Base-by-base conservation (phyloP, 2,797 vertebrate genomes). In the Buphagus erythrorhynchus region DNA sequence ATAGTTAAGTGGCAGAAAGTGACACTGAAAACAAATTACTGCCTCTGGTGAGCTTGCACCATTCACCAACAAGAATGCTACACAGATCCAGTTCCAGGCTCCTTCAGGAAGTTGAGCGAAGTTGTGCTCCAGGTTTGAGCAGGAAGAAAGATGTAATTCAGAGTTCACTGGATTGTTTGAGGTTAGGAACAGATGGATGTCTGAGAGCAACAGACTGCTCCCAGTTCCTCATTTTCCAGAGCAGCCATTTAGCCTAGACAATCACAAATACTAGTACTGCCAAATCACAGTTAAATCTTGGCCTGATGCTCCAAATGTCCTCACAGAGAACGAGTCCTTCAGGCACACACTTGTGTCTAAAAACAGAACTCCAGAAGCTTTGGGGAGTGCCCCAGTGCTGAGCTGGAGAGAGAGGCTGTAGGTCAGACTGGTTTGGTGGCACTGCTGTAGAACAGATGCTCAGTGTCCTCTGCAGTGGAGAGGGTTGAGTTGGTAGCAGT, bases 371-470 rank as follows among this genome's bases (percentile, higher is more conserved):
- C 82, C 87, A 63, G 18, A 86, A 79, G 31, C 76, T 88, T 31
- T 86, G 52, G 55, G 72, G 80, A 82, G 16, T 42, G 69, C 48
- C 69, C 77, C 80, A 72, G 45, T 66, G 51, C 51, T 76, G 58
- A 63, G n/a, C 88, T 81, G 45, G 82, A 91, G 52, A 48, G 58
- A 38, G 58, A 67, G 52, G 71, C 54, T 80, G 86, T 28, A 49
- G 78, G 75, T 99, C 98, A 99, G 93, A 99, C 98, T 91, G 99
- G 99, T 87, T 98, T 99, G 92, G 99, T 99, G 67, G 99, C 98
- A 96, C 95, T 98, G 96, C 99, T 99, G 96, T 99, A 99, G 86
- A 99, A 99, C 63, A 99, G 98, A 66, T 97, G 98, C 73, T 99
- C 99, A 0, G 98, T 98, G 98, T 99, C 98, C 90, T 99, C 99